phyloP scores from a whole-genome alignment of 2,888 invertebrate genomes.

The Hirtodrosophila confusa region DNA sequence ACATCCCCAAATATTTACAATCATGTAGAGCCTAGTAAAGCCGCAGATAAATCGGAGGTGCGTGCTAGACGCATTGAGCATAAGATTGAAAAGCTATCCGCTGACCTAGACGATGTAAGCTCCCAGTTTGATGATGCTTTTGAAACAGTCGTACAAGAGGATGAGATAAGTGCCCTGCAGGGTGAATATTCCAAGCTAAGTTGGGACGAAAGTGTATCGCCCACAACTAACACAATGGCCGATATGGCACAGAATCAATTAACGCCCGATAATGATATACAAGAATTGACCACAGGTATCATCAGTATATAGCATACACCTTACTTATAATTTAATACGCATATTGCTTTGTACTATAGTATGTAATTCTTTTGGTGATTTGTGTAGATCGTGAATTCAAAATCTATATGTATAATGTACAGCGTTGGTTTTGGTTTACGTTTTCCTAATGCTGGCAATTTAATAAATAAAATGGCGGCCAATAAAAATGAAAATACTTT shows the following conservation, averaged over 20 bases:
- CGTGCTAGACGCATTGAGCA: conserved; percentile 81
- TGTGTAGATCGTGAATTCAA: conserved; percentile 42
- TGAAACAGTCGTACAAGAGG: conserved; percentile 80
- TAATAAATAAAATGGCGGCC: conserved; percentile 58
- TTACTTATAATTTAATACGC: conserved; percentile 27
- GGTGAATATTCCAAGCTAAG: conserved; percentile 84
- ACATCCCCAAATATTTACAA: conserved; percentile 27
- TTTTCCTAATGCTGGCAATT: conserved; percentile 50
- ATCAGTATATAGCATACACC: conserved; percentile 25
- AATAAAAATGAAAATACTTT: conserved; percentile 55
- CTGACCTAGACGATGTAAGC: conserved; percentile 79
- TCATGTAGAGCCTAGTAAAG: conserved; percentile 59
- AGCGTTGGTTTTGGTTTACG: conserved; percentile 46
- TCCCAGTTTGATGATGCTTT: conserved; percentile 81
- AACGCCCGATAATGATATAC: conserved; percentile 83
- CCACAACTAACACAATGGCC: conserved; percentile 82
- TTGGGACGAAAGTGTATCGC: conserved; percentile 84
- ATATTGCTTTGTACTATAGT: conserved; percentile 49
- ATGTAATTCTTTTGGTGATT: conserved; percentile 43
- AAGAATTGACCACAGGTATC: conserved; percentile 84
- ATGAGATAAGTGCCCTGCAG: conserved; percentile 83
- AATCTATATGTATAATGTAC: conserved; percentile 40
- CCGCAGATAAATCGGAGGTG: conserved; percentile 59
- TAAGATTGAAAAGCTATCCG: conserved; percentile 82
- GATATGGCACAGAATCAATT: conserved; percentile 82